These are phyloP conservation scores for Pseudoips prasinana DNA, from an alignment of 2,888 invertebrate species.

Conservation along the genomic window DNA sequence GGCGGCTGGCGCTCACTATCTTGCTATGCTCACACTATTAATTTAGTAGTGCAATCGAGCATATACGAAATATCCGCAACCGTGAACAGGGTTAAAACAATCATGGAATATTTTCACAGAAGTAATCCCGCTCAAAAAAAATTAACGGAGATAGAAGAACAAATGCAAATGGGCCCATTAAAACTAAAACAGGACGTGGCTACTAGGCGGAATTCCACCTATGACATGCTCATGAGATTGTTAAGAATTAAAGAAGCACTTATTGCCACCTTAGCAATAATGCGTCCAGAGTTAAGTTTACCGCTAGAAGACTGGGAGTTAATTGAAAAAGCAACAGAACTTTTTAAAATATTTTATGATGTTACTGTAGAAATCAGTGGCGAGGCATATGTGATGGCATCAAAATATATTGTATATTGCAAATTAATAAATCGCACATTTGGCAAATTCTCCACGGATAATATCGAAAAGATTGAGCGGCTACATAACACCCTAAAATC, in stretches of 20 bases:
- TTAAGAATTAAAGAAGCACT: conserved; percentile 22
- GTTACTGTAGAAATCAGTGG: conserved; percentile 23
- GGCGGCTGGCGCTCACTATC: conserved; percentile 11
- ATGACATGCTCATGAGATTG: conserved; percentile 22
- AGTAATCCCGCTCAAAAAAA: conserved; percentile 12
- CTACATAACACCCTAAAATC: conserved; percentile 3
- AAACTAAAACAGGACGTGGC: conserved; percentile 32
- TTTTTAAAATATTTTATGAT: too few species aligned
- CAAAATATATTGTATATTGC: too few species aligned
- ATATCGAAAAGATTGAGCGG: conserved; percentile 8
- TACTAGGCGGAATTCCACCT: conserved; percentile 31
- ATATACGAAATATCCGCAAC: conserved; percentile 10
- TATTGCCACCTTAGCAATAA: conserved; percentile 23
- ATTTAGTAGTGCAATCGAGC: conserved; percentile 6
- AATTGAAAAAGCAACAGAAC: too few species aligned
- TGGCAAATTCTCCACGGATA: too few species aligned
- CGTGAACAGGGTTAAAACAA: conserved; percentile 5
- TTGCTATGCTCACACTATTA: conserved; percentile 10
- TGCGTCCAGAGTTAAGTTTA: conserved; percentile 16
- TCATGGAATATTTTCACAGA: conserved; percentile 20
- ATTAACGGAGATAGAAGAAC: conserved; percentile 19
- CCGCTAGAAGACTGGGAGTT: conserved; percentile 15
- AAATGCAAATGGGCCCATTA: conserved; percentile 13
- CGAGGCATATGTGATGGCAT: conserved; percentile 15
- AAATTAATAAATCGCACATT: too few species aligned